Evolutionary conservation across 2,888 invertebrate genomes (phyloP).

Genomic region (Melikaiella ostensackeni): DNA sequence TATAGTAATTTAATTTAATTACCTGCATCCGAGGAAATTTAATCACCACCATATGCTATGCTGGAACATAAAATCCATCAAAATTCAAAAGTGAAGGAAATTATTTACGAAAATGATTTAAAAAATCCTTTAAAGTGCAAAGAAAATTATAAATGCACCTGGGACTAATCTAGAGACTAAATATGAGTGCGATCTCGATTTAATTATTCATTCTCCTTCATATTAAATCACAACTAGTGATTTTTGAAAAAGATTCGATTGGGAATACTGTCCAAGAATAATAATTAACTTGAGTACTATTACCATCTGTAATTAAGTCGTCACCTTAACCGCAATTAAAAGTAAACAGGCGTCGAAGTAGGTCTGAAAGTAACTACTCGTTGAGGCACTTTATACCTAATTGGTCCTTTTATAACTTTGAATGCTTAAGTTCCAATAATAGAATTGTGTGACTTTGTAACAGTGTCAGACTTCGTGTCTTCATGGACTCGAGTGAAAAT

Average conservation of each 20-base stretch:
- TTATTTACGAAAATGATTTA: background rate
- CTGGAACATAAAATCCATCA: background rate
- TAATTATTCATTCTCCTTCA: background rate
- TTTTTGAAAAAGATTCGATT: background rate
- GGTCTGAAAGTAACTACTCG: constrained; percentile 2
- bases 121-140: background rate
- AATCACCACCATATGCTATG: background rate
- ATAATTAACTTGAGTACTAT: constrained; percentile 15
- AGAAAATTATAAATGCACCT: background rate
- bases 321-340: constrained; percentile 27
- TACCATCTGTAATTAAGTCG: constrained; percentile 11
- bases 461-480: background rate
- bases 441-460: constrained; percentile 19
- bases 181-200: background rate
- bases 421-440: constrained; percentile 25
- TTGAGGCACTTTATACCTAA: constrained; percentile 17
- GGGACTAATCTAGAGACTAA: too few relatives aligned
- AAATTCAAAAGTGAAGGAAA: background rate
- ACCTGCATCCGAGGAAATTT: constrained; percentile 15
- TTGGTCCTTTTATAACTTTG: constrained; percentile 13
- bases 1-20: constrained; percentile 28
- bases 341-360: constrained; percentile 21
- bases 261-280: background rate
- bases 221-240: background rate
- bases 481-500: background rate